Evolutionary conservation across 2,888 invertebrate genomes (phyloP), one percentile per base, ranked within the genome.

Genomic region (Andrena haemorrhoa): DNA sequence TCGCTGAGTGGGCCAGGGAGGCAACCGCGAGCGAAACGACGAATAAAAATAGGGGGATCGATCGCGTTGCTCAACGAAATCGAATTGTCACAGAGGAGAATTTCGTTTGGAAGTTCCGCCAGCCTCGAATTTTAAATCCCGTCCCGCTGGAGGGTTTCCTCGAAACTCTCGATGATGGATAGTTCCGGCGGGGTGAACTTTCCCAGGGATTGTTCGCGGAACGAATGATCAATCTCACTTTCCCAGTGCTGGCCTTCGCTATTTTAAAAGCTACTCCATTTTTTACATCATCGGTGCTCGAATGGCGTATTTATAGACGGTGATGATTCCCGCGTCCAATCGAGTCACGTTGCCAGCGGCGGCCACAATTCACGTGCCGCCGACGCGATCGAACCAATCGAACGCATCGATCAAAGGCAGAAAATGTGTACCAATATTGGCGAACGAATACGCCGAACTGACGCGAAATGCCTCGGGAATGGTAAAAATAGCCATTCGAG

Each of bases 401-500:
- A 56, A 12, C 56, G 10, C 33, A 35, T 31, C 33, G 66, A 49
- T 33, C 23, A 56, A 56, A 68, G 10, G 8, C 33, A 23, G 51
- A 16, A 66, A 16, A 66, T 68, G 35, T 35, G 23, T 56, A 16
- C 10, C 23, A 4, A 56, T n/a, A 53, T 23, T 8, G 53, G 16
- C 10, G 12, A 33, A 53, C 64, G 12, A 26, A 2, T 29, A 23
- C 41, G 29, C 16, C 20, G 41, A 16, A 73, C n/a, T 7, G 41
- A 41, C 66, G 20, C 23, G 33, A 29, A 53, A 33, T 35, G 29
- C 29, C 31, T 29, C 58, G 26, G 47, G 47, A 29, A n/a, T 1
- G 49, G 0, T 26, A 63, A 72, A 63, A 72, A 63, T 63, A 35
- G 12, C 63, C 10, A 7, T 0, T 8, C 23, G 61, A 61, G 41